Evolutionary conservation across 2,113 vertebrate genomes (phyloP).

Genomic region (Entosphenus tridentatus): DNA sequence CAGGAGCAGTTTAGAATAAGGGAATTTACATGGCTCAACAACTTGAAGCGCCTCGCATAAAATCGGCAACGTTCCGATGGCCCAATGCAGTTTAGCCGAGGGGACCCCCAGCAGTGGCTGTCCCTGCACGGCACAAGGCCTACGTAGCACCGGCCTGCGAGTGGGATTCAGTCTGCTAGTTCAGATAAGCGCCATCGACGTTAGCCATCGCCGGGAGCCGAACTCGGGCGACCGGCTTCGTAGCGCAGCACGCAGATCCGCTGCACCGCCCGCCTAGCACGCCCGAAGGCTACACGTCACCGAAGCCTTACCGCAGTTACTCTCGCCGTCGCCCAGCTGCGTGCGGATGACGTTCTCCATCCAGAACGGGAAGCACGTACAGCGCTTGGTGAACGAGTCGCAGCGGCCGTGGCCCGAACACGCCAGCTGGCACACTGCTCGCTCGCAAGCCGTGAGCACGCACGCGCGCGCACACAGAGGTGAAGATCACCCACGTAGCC

Average conservation of each 20-base stretch:
- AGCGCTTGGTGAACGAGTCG: constrained; percentile 65
- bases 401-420: constrained; percentile 80
- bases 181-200: constrained; percentile 10
- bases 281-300: rapidly evolving
- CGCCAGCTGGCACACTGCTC: constrained; percentile 70
- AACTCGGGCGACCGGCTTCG: constrained; percentile 10
- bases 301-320: constrained; percentile 57
- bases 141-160: too few species aligned
- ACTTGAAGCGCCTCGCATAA: not conserved
- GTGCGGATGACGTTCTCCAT: constrained; percentile 86
- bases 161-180: constrained; percentile 7
- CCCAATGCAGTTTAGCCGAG: too few species aligned
- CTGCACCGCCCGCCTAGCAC: not conserved
- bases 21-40: not conserved
- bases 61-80: too few species aligned
- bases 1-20: not conserved
- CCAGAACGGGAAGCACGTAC: constrained; percentile 83
- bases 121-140: too few species aligned
- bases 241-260: not conserved
- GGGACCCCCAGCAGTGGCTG: too few species aligned
- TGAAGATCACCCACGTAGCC: too few species aligned
- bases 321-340: constrained; percentile 57
- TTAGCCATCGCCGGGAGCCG: constrained; percentile 12
- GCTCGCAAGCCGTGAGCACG: not conserved
- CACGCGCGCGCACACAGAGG: not conserved